Conservation (phyloP, 2,797 vertebrate genomes). For the Karalla daura region DNA sequence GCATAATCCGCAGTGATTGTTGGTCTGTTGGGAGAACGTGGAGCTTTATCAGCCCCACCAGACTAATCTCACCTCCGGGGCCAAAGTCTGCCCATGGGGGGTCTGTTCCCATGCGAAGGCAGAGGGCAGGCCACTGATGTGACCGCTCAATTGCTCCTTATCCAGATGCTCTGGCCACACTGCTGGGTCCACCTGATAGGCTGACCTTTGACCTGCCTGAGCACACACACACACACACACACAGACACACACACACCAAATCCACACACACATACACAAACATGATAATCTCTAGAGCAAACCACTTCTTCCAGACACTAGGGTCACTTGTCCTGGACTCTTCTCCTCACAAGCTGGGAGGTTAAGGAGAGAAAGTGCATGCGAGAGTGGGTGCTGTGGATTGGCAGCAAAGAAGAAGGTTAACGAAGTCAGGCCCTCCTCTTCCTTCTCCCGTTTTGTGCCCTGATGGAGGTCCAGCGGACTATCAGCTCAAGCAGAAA, state of each 20-base stretch:
- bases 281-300: conserved; percentile 58
- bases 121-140: conserved; percentile 83
- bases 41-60: conserved; percentile 69
- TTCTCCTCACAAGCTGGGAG: conserved; percentile 11
- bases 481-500: conserved; percentile 65
- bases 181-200: conserved; percentile 70
- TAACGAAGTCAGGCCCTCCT: conserved; percentile 52
- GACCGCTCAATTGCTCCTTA: conserved; percentile 68
- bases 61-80: conserved; percentile 69
- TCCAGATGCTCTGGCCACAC: conserved; percentile 50
- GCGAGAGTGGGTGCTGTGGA: conserved; percentile 3
- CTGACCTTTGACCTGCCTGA: conserved; percentile 55
- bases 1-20: conserved; percentile 53
- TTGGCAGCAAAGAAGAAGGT: conserved; percentile 37
- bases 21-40: conserved; percentile 48
- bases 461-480: conserved; percentile 58
- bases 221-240: conserved; percentile 10
- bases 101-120: conserved; percentile 85
- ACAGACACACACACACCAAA: conserved; percentile 28
- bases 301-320: conserved; percentile 38
- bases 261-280: conserved; percentile 43
- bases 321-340: conserved; percentile 21
- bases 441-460: conserved; percentile 1
- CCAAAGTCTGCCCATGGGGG: conserved; percentile 51
- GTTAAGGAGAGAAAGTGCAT: conserved; percentile 7